Evolutionary conservation across 2,797 vertebrate species (phyloP).

Genomic region (Myripristis jacobus): DNA sequence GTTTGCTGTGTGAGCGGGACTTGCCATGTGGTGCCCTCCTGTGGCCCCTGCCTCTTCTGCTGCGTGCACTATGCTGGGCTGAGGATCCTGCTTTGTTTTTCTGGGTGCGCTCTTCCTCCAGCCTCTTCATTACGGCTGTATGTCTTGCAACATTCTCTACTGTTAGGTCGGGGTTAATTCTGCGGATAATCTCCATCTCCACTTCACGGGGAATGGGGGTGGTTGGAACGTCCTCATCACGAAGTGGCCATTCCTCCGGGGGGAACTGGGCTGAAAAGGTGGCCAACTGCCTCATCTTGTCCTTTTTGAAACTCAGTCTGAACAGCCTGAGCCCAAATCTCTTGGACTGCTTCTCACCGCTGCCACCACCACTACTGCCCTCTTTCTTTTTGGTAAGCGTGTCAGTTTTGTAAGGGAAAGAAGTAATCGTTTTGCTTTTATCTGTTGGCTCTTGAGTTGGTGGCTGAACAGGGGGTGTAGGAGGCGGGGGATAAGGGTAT

Average conservation of each 20-base stretch:
- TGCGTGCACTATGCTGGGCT: constrained; percentile 94
- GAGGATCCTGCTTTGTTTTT: constrained; percentile 94
- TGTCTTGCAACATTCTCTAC: constrained; percentile 99
- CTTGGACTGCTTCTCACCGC: constrained; percentile 96
- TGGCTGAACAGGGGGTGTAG: constrained; percentile 88
- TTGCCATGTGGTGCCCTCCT: constrained; percentile 93
- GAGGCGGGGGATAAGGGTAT: constrained; percentile 80
- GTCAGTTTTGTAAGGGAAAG: constrained; percentile 97
- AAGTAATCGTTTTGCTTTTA: constrained; percentile 94
- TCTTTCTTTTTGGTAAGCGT: constrained; percentile 98
- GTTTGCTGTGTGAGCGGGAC: constrained; percentile 98
- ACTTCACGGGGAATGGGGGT: constrained; percentile 94
- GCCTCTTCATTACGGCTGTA: constrained; percentile 98
- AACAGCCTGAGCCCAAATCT: constrained; percentile 98
- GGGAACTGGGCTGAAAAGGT: constrained; percentile 99
- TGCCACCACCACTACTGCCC: constrained; percentile 80
- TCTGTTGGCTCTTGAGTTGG: constrained; percentile 84
- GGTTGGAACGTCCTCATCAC: constrained; percentile 94
- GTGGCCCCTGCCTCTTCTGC: constrained; percentile 94
- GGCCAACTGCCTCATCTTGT: constrained; percentile 97
- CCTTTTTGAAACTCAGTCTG: constrained; percentile 98
- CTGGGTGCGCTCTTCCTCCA: constrained; percentile 97
- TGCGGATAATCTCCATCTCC: constrained; percentile 98
- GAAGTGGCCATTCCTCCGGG: constrained; percentile 97
- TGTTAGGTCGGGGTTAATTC: constrained; percentile 98